A percentile compares a stretch with the other conserved stretches of the same genome.
Evolutionary conservation across 2,113 vertebrate species (phyloP).

Genomic region (Calyptomena viridis): DNA sequence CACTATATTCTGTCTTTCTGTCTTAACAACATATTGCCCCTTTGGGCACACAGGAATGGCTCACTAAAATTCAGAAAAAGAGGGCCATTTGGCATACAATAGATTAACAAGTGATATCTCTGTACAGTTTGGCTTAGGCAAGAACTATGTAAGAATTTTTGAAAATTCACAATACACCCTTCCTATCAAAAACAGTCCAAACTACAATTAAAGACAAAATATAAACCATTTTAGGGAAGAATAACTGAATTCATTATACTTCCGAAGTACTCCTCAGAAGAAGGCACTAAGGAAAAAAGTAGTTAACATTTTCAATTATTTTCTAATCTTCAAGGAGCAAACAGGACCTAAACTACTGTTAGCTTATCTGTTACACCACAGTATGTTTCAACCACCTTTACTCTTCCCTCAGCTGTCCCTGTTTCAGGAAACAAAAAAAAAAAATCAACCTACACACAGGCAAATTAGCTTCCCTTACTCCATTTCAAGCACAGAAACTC

Average conservation of each 20-base stretch:
- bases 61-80: background rate
- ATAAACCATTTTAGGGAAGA: background rate
- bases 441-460: background rate
- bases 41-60: background rate
- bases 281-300: background rate
- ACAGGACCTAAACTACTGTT: background rate
- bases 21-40: fast-evolving
- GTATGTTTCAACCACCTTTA: background rate
- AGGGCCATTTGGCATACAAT: fast-evolving
- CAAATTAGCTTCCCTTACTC: background rate
- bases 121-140: background rate
- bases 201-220: background rate
- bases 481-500: background rate
- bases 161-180: background rate
- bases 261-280: background rate
- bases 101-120: background rate
- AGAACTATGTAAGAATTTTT: background rate
- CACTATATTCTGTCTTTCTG: background rate
- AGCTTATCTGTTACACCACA: background rate
- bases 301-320: background rate
- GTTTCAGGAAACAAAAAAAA: background rate
- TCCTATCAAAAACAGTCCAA: background rate
- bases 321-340: background rate
- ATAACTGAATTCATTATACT: background rate
- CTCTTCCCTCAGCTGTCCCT: background rate